Conservation (phyloP, 92 coral and sea anemone species). For the Umimayanthus kanabou region DNA sequence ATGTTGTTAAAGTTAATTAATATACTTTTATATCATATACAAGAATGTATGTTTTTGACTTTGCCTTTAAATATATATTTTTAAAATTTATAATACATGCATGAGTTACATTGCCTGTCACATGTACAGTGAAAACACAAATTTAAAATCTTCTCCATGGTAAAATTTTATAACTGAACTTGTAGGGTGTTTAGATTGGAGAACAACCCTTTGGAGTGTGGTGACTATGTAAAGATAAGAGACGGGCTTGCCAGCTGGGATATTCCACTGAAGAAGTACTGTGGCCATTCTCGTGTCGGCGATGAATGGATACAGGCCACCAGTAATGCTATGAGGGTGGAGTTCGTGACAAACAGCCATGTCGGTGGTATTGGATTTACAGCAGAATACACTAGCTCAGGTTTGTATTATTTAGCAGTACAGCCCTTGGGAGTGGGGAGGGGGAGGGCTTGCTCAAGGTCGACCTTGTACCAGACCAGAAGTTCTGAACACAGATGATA, state of each 20-base stretch:
- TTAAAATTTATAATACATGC: too few relatives aligned
- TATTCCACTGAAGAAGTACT: slow-evolving; percentile 48
- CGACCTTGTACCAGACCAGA: too few relatives aligned
- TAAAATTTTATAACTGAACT: too few relatives aligned
- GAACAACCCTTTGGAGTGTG: slow-evolving; percentile 39
- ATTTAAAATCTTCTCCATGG: background rate
- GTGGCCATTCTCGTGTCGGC: slow-evolving; percentile 57
- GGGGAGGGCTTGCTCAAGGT: too few relatives aligned
- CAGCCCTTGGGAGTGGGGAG: too few relatives aligned
- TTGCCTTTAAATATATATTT: too few relatives aligned
- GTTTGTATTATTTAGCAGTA: background rate
- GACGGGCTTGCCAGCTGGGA: slow-evolving; percentile 94
- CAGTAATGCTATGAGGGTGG: slow-evolving; percentile 67
- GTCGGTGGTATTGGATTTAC: slow-evolving; percentile 67
- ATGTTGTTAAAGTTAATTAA: too few relatives aligned
- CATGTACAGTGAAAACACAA: too few relatives aligned
- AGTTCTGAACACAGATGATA: too few relatives aligned
- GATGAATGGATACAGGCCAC: slow-evolving; percentile 53
- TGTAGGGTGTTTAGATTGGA: slow-evolving; percentile 67
- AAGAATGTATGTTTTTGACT: too few relatives aligned
- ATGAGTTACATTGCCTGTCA: too few relatives aligned
- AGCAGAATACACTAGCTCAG: slow-evolving; percentile 58
- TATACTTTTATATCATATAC: too few relatives aligned
- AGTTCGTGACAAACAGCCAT: slow-evolving; percentile 61
- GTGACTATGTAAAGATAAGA: slow-evolving; percentile 66